phyloP scores from a whole-genome alignment of 2,113 vertebrate species.

The Hyperopisus bebe region DNA sequence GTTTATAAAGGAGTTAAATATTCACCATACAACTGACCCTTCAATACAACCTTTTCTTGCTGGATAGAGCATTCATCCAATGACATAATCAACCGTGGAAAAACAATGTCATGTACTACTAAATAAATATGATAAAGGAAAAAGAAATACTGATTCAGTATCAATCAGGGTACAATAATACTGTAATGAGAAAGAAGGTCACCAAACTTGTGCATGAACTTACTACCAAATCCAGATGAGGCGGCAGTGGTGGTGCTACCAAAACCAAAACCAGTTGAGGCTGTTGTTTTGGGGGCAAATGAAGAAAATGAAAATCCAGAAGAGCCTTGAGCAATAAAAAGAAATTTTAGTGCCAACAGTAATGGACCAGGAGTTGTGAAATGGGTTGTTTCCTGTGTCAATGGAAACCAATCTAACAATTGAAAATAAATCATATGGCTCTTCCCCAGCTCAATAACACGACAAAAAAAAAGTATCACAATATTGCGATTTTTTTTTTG shows the following conservation, averaged over 20 bases:
- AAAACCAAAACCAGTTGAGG: slow-evolving; percentile 63
- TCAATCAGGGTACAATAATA: not conserved
- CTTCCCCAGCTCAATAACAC: not conserved
- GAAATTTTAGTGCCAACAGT: slow-evolving; percentile 18
- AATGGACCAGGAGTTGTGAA: not conserved
- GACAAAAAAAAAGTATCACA: not conserved
- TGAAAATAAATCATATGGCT: not conserved
- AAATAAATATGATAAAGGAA: not conserved
- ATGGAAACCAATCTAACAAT: not conserved
- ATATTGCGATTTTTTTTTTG: not conserved
- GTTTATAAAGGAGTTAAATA: not conserved
- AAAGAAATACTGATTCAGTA: not conserved
- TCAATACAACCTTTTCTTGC: not conserved
- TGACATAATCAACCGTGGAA: not conserved
- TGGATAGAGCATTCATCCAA: not conserved
- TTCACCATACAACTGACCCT: not conserved
- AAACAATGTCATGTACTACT: not conserved
- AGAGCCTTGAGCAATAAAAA: slow-evolving; percentile 47
- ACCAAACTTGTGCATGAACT: slow-evolving; percentile 37
- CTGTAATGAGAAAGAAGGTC: slow-evolving; percentile 4
- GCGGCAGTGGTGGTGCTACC: slow-evolving; percentile 55
- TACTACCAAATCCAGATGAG: slow-evolving; percentile 69
- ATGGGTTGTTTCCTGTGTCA: not conserved
- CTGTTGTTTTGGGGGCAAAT: slow-evolving; percentile 66
- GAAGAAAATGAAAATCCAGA: slow-evolving; percentile 66